Evolutionary conservation across 2,113 vertebrate species (phyloP).

Genomic region (Poeciliopsis prolifica): DNA sequence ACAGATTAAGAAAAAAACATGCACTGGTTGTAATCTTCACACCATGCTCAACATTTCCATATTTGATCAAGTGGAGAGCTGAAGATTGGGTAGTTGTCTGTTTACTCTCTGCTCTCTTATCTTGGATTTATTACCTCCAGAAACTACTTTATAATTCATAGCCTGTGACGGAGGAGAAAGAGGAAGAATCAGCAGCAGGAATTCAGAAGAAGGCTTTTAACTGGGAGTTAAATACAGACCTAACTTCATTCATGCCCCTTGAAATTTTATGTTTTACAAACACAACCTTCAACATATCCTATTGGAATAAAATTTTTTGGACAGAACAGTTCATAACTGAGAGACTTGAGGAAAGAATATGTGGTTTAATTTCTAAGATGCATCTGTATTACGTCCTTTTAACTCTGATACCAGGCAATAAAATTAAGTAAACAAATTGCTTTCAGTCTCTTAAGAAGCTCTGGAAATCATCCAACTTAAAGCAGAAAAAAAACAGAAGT

Average conservation of each 20-base stretch:
- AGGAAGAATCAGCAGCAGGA: background rate
- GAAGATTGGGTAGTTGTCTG: conserved; percentile 17
- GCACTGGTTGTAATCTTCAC: conserved; percentile 13
- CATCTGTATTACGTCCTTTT: background rate
- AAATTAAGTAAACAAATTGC: too few relatives aligned
- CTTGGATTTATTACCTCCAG: conserved; percentile 27
- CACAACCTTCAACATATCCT: too few relatives aligned
- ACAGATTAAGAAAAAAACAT: conserved; percentile 17
- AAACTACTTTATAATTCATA: conserved; percentile 42
- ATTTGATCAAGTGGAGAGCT: conserved; percentile 42
- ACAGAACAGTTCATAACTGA: background rate
- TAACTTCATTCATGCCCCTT: background rate
- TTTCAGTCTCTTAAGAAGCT: too few relatives aligned
- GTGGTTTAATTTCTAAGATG: background rate
- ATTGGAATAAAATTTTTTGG: background rate
- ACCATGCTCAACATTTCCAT: conserved; percentile 26
- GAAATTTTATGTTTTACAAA: background rate
- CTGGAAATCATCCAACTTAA: too few relatives aligned
- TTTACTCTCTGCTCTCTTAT: conserved; percentile 35
- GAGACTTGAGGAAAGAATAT: background rate
- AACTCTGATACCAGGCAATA: too few relatives aligned
- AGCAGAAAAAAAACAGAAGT: too few relatives aligned
- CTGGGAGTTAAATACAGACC: conserved; percentile 38
- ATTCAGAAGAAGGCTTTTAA: conserved; percentile 29
- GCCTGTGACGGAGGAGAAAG: conserved; percentile 30